Conservation (phyloP, 2,113 vertebrate species). For the Anoura caudifer region DNA sequence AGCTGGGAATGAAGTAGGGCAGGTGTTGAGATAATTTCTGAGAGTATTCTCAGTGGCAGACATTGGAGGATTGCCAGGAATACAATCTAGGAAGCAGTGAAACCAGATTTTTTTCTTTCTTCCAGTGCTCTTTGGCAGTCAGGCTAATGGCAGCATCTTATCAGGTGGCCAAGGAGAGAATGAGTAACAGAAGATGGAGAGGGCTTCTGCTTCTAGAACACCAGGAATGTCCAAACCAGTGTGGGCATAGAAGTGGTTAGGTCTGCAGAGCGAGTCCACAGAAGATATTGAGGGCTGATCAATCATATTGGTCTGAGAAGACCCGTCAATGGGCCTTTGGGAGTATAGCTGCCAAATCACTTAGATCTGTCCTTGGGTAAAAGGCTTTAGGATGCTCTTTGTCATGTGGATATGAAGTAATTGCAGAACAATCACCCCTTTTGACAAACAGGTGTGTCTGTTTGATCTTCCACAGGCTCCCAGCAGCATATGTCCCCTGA, state of each 20-base stretch:
- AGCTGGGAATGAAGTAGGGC: neutral
- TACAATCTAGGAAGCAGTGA: neutral
- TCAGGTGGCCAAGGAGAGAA: neutral
- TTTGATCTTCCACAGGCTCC: neutral
- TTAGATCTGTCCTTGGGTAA: neutral
- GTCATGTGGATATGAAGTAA: neutral
- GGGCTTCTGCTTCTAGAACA: neutral
- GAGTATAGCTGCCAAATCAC: neutral
- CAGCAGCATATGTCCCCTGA: neutral
- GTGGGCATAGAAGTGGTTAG: neutral
- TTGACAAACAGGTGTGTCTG: neutral
- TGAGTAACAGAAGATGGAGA: neutral
- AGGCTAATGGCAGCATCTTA: neutral
- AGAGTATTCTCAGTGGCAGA: neutral
- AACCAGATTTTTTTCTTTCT: neutral
- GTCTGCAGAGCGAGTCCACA: neutral
- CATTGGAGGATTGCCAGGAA: neutral
- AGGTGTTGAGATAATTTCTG: slow-evolving; percentile 4
- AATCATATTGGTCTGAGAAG: neutral
- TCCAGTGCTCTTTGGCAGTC: neutral
- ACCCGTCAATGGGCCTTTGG: neutral
- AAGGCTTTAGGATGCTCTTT: neutral
- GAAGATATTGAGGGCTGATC: neutral
- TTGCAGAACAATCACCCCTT: neutral
- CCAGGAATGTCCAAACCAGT: neutral